Evolutionary conservation across 1,140 invertebrate genomes (phyloP), one percentile per base, ranked within the genome.

Genomic region (Nomia melanderi): DNA sequence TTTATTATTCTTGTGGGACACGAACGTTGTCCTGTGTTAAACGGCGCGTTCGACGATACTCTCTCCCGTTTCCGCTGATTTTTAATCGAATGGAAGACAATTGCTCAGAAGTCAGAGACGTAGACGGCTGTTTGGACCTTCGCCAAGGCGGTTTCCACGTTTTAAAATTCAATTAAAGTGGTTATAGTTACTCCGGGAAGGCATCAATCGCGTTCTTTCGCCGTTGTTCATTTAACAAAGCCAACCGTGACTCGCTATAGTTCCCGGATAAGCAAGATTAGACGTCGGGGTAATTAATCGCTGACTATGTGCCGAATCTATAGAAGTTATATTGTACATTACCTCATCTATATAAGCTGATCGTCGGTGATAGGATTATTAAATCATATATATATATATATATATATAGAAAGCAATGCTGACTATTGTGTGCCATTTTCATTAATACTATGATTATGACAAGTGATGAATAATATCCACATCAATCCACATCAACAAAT

Each of bases 131-230:
- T 76, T 76, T 76, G 73, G 73, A 76, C 2, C n/a, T 36, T n/a
- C 39, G 73, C 73, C 73, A 76, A 69, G 67, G 29, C 41, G 64
- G 64, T 39, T 36, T 41, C 53, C 31, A 54, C 54, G 65, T 76
- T 76, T 76, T 76, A 69, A 76, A 76, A 76, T 76, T 76, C 73
- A 76, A 76, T 76, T 76, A 76, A 76, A 76, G 69, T 31, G 39
- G 41, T 69, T 59, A 36, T 44, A 14, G 33, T 36, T 62, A 39
- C 33, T n/a, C 31, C 29, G 6, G 31, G 17, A 53, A 64, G 64
- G 23, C 65, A 36, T 39, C 64, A 7, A 20, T 50, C 41, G 54
- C 31, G 54, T 60, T 50, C 23, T 59, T 59, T 76, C 36, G 65
- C 4, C 65, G 64, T 50, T 69, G 66, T n/a, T 60, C 54, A 53